phyloP scores from a whole-genome alignment of 2,888 invertebrate species.

The Erpobdella octoculata region DNA sequence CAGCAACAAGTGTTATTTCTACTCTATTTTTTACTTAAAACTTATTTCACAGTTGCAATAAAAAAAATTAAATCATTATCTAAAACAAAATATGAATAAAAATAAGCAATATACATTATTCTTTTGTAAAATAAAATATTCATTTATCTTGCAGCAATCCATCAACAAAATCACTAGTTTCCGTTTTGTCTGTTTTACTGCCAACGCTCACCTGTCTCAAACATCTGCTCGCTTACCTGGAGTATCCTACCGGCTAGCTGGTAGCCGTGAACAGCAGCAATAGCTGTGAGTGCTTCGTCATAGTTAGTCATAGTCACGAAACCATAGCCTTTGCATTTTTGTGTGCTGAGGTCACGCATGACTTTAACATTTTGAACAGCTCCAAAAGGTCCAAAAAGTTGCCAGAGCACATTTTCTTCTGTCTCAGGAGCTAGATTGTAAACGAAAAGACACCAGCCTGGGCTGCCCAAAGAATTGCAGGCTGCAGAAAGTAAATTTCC shows the following conservation, averaged over 20 bases:
- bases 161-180: background rate
- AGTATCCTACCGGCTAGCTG: constrained; percentile 86
- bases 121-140: background rate
- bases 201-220: too few relatives aligned
- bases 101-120: too few relatives aligned
- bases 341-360: constrained; percentile 84
- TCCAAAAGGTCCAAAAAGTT: constrained; percentile 91
- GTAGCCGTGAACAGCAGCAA: constrained; percentile 90
- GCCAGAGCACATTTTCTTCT: constrained; percentile 83
- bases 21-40: background rate
- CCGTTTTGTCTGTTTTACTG: too few relatives aligned
- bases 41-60: background rate
- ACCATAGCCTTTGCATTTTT: constrained; percentile 95
- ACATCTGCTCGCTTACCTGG: too few relatives aligned
- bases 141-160: background rate
- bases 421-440: constrained; percentile 85
- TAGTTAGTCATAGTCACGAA: constrained; percentile 98
- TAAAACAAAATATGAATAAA: background rate
- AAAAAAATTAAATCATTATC: background rate
- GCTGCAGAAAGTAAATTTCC: constrained; percentile 53
- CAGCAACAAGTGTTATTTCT: background rate
- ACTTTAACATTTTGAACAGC: constrained; percentile 95
- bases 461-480: constrained; percentile 63
- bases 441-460: constrained; percentile 83
- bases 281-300: constrained; percentile 89